A percentile compares a stretch with the other conserved stretches of the same genome.
phyloP scores from a whole-genome alignment of 2,797 vertebrate genomes.

The Gymnodraco acuticeps region DNA sequence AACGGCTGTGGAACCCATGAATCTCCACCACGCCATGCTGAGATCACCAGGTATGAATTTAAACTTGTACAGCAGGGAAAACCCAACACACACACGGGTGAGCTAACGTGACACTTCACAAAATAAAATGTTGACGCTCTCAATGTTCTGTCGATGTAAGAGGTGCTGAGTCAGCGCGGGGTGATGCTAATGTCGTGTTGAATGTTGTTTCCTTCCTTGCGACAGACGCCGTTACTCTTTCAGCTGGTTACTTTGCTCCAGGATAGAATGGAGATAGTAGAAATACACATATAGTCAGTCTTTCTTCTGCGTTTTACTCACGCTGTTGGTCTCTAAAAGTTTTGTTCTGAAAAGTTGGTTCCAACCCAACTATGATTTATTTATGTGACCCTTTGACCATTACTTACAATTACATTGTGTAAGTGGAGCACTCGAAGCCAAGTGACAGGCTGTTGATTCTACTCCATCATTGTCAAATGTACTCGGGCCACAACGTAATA shows the following conservation, averaged over 20 bases:
- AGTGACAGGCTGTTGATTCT: neutral
- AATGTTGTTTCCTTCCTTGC: conserved; percentile 8
- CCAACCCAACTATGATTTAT: conserved; percentile 2
- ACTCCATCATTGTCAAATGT: neutral
- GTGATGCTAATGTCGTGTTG: conserved; percentile 21
- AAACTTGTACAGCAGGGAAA: neutral
- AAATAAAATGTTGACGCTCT: conserved; percentile 1
- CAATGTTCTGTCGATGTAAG: conserved; percentile 27
- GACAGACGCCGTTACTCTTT: neutral
- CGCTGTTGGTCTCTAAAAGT: neutral
- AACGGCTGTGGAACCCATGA: conserved; percentile 90
- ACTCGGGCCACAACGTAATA: neutral
- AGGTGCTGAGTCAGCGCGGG: conserved; percentile 41
- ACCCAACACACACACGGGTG: neutral
- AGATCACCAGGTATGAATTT: conserved; percentile 88
- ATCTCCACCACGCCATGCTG: conserved; percentile 92
- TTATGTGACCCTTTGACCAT: conserved; percentile 3
- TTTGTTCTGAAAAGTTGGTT: neutral
- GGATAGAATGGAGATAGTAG: neutral
- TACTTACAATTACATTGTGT: neutral
- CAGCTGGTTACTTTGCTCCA: no score
- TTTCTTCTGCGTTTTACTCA: neutral
- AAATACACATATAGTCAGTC: neutral
- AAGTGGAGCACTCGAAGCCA: neutral
- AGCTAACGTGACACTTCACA: neutral